A percentile compares a stretch with the other conserved stretches of the same genome.
Conservation (phyloP, 2,888 invertebrate genomes). For the Tuberolachnus salignus region DNA sequence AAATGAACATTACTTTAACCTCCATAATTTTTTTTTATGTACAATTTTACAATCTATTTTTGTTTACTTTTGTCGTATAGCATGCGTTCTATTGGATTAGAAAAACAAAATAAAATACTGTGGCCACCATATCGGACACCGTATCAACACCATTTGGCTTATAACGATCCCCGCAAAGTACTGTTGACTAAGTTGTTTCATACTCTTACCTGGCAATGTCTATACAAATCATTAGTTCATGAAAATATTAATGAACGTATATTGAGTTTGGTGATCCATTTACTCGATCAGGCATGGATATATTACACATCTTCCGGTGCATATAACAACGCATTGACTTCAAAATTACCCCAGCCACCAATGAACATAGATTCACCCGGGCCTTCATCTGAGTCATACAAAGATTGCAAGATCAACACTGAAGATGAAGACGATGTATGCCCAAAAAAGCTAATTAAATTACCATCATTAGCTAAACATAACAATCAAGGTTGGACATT, state of each 20-base stretch:
- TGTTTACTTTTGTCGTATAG: conserved; percentile 59
- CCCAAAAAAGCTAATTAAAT: conserved; percentile 20
- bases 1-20: too few species aligned
- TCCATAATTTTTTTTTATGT: too few species aligned
- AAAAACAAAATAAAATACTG: conserved; percentile 63
- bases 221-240: conserved; percentile 81
- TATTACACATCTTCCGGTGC: neutral
- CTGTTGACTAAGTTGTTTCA: conserved; percentile 70
- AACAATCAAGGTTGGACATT: neutral
- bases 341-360: neutral
- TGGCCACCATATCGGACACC: conserved; percentile 87
- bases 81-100: conserved; percentile 61
- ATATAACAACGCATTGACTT: neutral
- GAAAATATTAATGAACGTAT: conserved; percentile 83
- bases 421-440: neutral
- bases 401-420: neutral
- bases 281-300: conserved; percentile 68
- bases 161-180: conserved; percentile 72
- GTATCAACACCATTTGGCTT: conserved; percentile 69
- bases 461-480: neutral
- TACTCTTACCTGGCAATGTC: conserved; percentile 77
- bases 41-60: too few species aligned
- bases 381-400: too few species aligned
- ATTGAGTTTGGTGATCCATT: conserved; percentile 82
- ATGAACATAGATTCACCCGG: conserved; percentile 17